Conservation (phyloP, 2,888 invertebrate genomes). For the Sisyra nigra region DNA sequence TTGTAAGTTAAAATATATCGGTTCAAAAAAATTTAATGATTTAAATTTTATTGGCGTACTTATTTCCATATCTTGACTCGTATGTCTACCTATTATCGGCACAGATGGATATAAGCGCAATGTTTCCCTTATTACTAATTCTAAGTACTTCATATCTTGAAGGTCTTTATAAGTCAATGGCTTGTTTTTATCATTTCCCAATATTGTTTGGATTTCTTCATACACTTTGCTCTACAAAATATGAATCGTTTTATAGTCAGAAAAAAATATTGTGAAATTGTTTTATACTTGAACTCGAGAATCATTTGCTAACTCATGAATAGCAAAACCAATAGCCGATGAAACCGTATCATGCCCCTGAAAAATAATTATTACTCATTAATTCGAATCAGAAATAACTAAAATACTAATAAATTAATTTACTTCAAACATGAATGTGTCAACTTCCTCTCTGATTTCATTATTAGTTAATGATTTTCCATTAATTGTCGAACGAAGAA, state of each 20-base stretch:
- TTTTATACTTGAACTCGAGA: constrained; percentile 24
- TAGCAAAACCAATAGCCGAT: constrained; percentile 27
- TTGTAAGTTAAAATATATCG: no score
- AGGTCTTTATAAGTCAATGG: constrained; percentile 23
- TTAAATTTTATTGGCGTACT: constrained; percentile 13
- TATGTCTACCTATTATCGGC: constrained; percentile 28
- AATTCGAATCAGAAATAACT: constrained; percentile 1
- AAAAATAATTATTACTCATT: constrained; percentile 10
- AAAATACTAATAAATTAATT: not conserved
- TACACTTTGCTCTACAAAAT: constrained; percentile 23
- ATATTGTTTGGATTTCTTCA: constrained; percentile 23
- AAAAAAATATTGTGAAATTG: not conserved
- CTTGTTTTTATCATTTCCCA: constrained; percentile 17
- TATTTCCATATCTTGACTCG: constrained; percentile 23
- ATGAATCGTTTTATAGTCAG: not conserved
- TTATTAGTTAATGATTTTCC: not conserved
- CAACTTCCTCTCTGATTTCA: constrained; percentile 1
- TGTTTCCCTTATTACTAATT: constrained; percentile 34
- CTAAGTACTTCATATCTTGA: constrained; percentile 35
- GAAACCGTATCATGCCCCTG: constrained; percentile 33
- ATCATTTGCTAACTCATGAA: constrained; percentile 27
- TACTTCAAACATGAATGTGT: constrained; percentile 5
- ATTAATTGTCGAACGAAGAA: constrained; percentile 1
- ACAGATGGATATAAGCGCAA: constrained; percentile 35
- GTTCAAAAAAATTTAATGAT: no score